Evolutionary conservation across 2,888 invertebrate species (phyloP).

Genomic region (Luperina testacea): DNA sequence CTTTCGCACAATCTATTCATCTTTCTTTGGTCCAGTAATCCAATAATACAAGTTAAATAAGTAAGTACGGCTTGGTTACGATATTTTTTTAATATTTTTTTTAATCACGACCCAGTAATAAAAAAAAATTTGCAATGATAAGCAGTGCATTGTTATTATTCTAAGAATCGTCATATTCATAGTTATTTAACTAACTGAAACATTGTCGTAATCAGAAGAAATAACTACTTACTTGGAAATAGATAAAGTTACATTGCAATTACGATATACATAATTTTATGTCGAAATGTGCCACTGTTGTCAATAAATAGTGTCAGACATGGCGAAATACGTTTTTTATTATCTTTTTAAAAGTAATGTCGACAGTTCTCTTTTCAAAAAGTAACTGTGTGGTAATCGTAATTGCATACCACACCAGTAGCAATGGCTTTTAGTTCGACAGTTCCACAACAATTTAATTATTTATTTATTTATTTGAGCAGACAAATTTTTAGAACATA

Average conservation of each 20-base stretch:
- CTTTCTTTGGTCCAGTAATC: not conserved
- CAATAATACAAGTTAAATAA: not conserved
- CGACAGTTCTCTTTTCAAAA: not conserved
- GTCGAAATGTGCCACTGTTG: constrained; percentile 50
- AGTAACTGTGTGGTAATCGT: not conserved
- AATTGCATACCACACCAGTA: not conserved
- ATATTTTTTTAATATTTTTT: not conserved
- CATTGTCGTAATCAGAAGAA: constrained; percentile 42
- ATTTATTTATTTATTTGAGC: too few relatives aligned
- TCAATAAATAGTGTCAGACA: constrained; percentile 54
- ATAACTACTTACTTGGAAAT: constrained; percentile 47
- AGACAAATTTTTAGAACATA: too few relatives aligned
- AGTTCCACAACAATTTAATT: not conserved
- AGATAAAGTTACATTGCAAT: constrained; percentile 53
- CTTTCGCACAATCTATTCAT: not conserved
- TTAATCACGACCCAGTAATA: constrained; percentile 3
- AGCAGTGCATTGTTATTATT: constrained; percentile 43
- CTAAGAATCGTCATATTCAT: constrained; percentile 26
- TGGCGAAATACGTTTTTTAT: constrained; percentile 54
- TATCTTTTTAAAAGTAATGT: constrained; percentile 20
- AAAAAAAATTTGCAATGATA: constrained; percentile 17
- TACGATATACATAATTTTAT: constrained; percentile 43
- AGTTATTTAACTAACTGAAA: constrained; percentile 35
- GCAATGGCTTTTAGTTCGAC: not conserved
- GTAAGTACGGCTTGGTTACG: not conserved